A percentile compares a stretch with the other conserved stretches of the same genome.
These are phyloP conservation scores for Anoncus sp. DNA, from an alignment of 2,888 invertebrate species.

Conservation along the genomic window DNA sequence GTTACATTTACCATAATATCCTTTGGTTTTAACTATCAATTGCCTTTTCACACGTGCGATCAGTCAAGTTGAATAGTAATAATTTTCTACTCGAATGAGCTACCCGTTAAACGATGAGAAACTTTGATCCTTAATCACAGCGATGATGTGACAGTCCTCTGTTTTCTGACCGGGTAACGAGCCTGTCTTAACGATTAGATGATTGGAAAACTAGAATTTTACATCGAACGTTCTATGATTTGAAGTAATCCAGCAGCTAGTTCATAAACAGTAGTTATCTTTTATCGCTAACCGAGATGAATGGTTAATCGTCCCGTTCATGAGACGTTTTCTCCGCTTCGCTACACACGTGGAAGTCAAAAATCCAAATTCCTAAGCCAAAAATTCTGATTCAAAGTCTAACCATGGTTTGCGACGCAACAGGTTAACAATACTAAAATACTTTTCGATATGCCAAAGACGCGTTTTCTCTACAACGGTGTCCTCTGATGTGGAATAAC, in stretches of 20 bases:
- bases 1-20: slow-evolving; percentile 21
- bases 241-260: neutral
- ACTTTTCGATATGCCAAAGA: neutral
- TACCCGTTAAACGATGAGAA: neutral
- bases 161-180: neutral
- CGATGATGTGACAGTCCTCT: neutral
- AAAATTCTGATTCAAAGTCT: slow-evolving; percentile 1
- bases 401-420: slow-evolving; percentile 11
- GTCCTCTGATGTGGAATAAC: neutral
- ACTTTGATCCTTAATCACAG: neutral
- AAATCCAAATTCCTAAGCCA: too few relatives aligned
- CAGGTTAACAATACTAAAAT: slow-evolving; percentile 17
- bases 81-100: slow-evolving; percentile 1
- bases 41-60: neutral
- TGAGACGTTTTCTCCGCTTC: neutral
- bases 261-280: neutral
- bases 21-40: slow-evolving; percentile 4
- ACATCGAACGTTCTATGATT: neutral
- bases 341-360: too few relatives aligned
- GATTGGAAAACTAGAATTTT: neutral
- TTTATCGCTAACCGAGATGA: too few relatives aligned
- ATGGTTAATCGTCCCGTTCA: neutral
- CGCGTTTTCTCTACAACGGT: neutral
- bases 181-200: neutral
- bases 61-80: neutral